Evolutionary conservation across 2,888 invertebrate genomes (phyloP).

Genomic region (Cantharis rustica): DNA sequence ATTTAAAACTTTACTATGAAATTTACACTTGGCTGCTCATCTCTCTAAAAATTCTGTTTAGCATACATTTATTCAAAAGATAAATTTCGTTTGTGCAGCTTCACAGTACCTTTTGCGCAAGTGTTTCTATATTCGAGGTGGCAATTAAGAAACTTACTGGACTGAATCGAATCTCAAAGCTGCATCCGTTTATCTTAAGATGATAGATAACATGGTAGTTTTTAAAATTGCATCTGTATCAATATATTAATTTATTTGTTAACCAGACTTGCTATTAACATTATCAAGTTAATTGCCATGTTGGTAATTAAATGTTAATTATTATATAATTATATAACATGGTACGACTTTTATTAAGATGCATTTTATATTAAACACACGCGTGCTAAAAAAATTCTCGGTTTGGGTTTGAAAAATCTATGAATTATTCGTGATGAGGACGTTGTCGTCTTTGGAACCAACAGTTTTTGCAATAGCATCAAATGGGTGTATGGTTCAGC

Average conservation of each 20-base stretch:
- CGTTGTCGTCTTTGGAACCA: neutral
- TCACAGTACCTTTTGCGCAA: constrained; percentile 15
- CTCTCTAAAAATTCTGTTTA: constrained; percentile 6
- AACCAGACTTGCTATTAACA: neutral
- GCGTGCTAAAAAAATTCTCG: neutral
- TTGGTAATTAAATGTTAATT: neutral
- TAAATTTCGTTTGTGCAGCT: constrained; percentile 17
- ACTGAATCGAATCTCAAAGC: constrained; percentile 33
- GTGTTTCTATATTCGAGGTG: constrained; percentile 17
- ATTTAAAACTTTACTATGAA: neutral
- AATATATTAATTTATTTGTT: neutral
- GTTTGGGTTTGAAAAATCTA: neutral
- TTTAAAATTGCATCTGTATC: neutral
- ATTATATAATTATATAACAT: neutral
- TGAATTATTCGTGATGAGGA: no score
- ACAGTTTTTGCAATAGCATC: neutral
- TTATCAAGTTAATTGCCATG: neutral
- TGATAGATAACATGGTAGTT: neutral
- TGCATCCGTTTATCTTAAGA: constrained; percentile 19
- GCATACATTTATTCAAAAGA: constrained; percentile 17
- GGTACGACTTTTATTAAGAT: neutral
- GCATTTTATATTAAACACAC: neutral
- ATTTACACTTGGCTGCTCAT: constrained; percentile 12
- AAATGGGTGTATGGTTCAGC: neutral
- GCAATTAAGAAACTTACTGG: constrained; percentile 35